Conservation (phyloP, 2,113 vertebrate species). For the Ibidorhyncha struthersii region DNA sequence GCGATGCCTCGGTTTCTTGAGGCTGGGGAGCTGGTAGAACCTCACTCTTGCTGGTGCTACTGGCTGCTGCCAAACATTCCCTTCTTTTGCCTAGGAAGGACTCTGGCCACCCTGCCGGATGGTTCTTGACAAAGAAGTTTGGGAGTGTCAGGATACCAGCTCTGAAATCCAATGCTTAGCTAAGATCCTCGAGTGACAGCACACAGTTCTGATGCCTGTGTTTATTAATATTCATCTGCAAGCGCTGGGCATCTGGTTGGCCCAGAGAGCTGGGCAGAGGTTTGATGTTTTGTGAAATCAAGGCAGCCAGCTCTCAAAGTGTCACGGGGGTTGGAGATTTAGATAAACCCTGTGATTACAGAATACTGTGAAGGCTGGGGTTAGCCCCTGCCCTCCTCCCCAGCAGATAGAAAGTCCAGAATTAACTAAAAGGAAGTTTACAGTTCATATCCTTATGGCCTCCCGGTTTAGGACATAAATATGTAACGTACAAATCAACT, state of each 20-base stretch:
- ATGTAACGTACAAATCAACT: background rate
- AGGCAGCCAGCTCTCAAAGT: background rate
- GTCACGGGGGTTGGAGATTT: background rate
- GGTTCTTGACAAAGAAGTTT: background rate
- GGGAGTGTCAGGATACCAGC: background rate
- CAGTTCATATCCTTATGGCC: background rate
- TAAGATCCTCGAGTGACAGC: background rate
- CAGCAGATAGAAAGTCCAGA: background rate
- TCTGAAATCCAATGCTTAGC: background rate
- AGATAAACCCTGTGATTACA: background rate
- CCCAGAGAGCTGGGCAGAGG: background rate
- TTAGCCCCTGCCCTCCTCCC: background rate
- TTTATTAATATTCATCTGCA: background rate
- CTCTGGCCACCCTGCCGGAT: background rate
- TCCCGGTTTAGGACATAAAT: background rate
- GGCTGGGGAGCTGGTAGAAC: background rate
- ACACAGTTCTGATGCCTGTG: background rate
- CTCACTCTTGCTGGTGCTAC: background rate
- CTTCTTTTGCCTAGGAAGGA: background rate
- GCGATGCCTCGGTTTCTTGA: background rate
- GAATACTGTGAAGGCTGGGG: background rate
- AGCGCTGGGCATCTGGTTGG: background rate
- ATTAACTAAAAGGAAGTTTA: background rate
- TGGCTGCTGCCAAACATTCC: background rate
- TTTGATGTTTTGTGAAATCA: background rate